phyloP scores from a whole-genome alignment of 2,797 vertebrate species.

The Anguilla pacifica region DNA sequence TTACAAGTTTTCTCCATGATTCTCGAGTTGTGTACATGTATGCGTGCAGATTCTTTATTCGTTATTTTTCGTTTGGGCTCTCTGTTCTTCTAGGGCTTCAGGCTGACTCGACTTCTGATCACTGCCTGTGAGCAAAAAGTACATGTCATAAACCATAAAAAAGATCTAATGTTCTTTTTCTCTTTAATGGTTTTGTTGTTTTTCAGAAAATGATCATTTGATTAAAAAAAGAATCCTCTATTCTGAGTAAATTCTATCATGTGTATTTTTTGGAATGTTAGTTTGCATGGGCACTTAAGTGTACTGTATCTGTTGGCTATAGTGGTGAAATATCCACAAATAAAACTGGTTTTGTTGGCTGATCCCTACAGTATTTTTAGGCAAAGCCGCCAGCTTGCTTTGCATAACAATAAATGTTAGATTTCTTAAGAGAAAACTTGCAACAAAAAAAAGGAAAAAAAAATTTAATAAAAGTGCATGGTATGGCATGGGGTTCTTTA shows the following conservation, averaged over 20 bases:
- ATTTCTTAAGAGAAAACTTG: background rate
- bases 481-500: background rate
- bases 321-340: background rate
- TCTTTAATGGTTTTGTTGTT: background rate
- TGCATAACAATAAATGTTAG: background rate
- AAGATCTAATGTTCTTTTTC: background rate
- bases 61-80: background rate
- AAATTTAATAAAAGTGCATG: background rate
- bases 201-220: background rate
- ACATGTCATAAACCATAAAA: background rate
- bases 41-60: too few relatives aligned
- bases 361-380: background rate
- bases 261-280: background rate
- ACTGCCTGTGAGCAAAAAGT: background rate
- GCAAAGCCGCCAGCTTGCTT: background rate
- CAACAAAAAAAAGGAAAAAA: background rate
- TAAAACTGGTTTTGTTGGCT: background rate
- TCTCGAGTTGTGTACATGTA: too few relatives aligned
- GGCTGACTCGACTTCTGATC: background rate
- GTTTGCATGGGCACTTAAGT: background rate
- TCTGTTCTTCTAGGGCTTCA: background rate
- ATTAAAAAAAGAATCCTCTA: background rate
- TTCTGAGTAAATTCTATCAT: background rate
- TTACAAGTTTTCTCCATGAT: too few relatives aligned
- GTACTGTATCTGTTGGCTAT: background rate